Conservation (phyloP, 2,797 vertebrate genomes). For the Pseudotriccus pelzelni region DNA sequence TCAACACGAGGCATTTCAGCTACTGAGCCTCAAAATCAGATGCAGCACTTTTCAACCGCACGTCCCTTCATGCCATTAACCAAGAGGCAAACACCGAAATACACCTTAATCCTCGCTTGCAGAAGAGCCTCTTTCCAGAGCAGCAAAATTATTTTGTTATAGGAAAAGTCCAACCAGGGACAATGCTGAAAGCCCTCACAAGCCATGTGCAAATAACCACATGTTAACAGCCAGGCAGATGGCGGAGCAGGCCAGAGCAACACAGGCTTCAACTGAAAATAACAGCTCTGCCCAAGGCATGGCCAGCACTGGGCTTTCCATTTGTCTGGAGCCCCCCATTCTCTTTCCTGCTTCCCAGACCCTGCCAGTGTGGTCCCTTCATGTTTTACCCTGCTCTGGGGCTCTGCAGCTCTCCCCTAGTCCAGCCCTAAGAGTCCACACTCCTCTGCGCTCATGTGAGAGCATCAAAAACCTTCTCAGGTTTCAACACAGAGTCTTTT, state of each 20-base stretch:
- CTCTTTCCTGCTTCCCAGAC: neutral
- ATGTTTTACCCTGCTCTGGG: neutral
- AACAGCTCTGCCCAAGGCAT: neutral
- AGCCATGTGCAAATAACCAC: slow-evolving; percentile 29
- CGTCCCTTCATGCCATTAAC: neutral
- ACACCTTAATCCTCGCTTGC: slow-evolving; percentile 33
- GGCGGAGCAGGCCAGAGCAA: neutral
- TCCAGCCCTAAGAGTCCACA: neutral
- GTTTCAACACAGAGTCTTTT: neutral
- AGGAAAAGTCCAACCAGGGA: slow-evolving; percentile 22
- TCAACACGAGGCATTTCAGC: neutral
- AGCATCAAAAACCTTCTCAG: neutral
- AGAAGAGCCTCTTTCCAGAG: neutral
- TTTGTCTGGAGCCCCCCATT: neutral
- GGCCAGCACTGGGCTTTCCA: neutral
- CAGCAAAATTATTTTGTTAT: slow-evolving; percentile 42
- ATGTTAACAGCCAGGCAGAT: neutral
- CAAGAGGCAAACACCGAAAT: slow-evolving; percentile 7
- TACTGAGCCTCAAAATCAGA: neutral
- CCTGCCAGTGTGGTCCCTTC: neutral
- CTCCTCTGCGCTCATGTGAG: neutral
- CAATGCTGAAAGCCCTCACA: neutral
- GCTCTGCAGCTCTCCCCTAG: neutral
- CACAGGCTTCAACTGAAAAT: rapidly evolving
- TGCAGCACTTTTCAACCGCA: neutral